Evolutionary conservation across 2,797 vertebrate species (phyloP), one percentile per base, ranked within the genome.

Genomic region (Odontamblyopus rebecca): DNA sequence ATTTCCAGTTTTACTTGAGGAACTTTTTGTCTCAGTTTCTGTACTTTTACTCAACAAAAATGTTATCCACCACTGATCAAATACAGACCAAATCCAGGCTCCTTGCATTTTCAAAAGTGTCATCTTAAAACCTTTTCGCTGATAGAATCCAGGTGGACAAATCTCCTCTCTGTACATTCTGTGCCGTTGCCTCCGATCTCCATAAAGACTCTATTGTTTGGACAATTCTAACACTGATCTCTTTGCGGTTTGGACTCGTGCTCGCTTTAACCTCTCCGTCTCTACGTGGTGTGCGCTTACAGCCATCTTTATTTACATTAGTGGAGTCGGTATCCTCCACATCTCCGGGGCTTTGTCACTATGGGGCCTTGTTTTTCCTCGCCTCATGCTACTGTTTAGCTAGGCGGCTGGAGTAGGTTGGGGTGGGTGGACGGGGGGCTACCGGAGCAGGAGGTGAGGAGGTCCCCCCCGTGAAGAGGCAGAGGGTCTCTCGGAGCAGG

Each of bases 361-460:
- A 26, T 44, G 41, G 76, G 60, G 67, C 77, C 56, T 23, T 92
- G 89, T 62, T 92, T 94, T 89, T 90, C 84, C 90, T 91, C 91
- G 88, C 90, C 88, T 86, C 63, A 50, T 18, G 81, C 90, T 91
- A 75, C 90, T 93, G 89, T 89, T 93, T 93, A 92, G 80, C 81
- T 91, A 88, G 54, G 64, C 78, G 81, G 5, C 7, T 73, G 76
- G 32, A 7, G 32, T 35, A 35, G 32, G 32, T 35, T 80, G 79
- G 44, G 64, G 82, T 84, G 79, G 74, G 35, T 53, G 76, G 76
- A 86, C 69, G 32, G 32, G 73, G 83, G 76, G n/a, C 74, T 11
- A 72, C 67, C 63, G 57, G 57, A 67, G 80, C 26, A 56, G 35
- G 62, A 78, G 79, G 80, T 75, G 74, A 85, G 77, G 76, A 64